Evolutionary conservation across 2,113 vertebrate species (phyloP).

Genomic region (Morone saxatilis): DNA sequence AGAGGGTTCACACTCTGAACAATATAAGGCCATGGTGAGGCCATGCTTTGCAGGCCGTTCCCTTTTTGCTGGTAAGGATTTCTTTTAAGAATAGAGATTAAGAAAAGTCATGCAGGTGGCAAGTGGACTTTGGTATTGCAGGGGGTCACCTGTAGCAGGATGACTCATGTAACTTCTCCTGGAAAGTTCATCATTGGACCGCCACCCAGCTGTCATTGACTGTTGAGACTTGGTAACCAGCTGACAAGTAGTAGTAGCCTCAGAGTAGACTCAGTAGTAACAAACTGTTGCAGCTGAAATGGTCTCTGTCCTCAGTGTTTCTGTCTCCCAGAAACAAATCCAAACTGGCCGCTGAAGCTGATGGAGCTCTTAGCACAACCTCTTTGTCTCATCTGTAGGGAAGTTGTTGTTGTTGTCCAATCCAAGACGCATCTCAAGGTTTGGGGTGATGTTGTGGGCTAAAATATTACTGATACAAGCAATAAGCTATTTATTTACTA

Average conservation of each 20-base stretch:
- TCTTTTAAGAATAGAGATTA: conserved; percentile 1
- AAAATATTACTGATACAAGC: neutral
- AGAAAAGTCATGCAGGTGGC: neutral
- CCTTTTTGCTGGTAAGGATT: conserved; percentile 2
- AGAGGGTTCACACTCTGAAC: neutral
- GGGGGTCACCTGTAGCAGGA: neutral
- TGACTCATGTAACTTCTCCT: conserved; percentile 26
- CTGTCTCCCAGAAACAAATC: conserved; percentile 16
- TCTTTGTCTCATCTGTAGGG: neutral
- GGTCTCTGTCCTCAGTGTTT: neutral
- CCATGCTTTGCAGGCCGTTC: neutral
- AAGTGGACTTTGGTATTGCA: neutral
- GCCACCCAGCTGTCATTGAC: neutral
- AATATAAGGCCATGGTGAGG: neutral
- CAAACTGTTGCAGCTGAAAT: conserved; percentile 22
- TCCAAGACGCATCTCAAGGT: conserved; percentile 1
- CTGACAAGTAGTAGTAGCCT: conserved; percentile 24
- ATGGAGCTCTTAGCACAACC: conserved; percentile 9
- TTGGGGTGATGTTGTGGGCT: neutral
- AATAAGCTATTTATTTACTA: neutral
- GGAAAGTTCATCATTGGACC: neutral
- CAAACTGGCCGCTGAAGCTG: conserved; percentile 16
- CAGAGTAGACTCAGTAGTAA: conserved; percentile 4
- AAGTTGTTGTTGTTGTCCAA: neutral
- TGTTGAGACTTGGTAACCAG: conserved; percentile 25